These are phyloP conservation scores for Aix galericulata DNA, from an alignment of 2,113 vertebrate species.

Conservation along the genomic window DNA sequence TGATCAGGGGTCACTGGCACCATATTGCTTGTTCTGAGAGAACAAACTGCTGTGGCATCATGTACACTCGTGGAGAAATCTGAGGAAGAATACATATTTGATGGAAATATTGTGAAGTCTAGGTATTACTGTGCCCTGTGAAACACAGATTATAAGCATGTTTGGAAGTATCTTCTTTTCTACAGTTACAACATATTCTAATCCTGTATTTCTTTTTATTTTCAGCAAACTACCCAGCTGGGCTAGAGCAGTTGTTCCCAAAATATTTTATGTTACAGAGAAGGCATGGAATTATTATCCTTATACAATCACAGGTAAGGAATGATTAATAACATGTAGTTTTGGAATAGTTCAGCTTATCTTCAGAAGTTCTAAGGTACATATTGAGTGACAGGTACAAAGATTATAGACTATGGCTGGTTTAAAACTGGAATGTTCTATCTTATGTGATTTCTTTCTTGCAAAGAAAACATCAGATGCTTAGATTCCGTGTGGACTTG, in stretches of 20 bases:
- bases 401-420: not conserved
- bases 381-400: not conserved
- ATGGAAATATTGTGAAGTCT: not conserved
- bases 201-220: conserved; percentile 47
- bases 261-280: conserved; percentile 98
- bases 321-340: not conserved
- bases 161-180: not conserved
- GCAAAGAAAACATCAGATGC: not conserved
- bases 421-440: not conserved
- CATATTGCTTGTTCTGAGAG: fast-evolving
- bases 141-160: not conserved
- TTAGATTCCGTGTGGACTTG: not conserved
- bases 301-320: conserved; percentile 96
- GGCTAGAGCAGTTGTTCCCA: conserved; percentile 97
- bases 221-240: conserved; percentile 96
- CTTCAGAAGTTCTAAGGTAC: not conserved
- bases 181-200: not conserved
- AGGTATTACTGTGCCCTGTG: not conserved
- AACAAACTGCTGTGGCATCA: not conserved
- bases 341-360: not conserved
- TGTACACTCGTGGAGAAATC: not conserved
- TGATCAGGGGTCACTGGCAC: not conserved
- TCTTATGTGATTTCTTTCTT: not conserved
- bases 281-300: conserved; percentile 99
- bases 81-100: not conserved